These are phyloP conservation scores for Spinus pinus DNA, from an alignment of 2,797 vertebrate species.

Conservation along the genomic window DNA sequence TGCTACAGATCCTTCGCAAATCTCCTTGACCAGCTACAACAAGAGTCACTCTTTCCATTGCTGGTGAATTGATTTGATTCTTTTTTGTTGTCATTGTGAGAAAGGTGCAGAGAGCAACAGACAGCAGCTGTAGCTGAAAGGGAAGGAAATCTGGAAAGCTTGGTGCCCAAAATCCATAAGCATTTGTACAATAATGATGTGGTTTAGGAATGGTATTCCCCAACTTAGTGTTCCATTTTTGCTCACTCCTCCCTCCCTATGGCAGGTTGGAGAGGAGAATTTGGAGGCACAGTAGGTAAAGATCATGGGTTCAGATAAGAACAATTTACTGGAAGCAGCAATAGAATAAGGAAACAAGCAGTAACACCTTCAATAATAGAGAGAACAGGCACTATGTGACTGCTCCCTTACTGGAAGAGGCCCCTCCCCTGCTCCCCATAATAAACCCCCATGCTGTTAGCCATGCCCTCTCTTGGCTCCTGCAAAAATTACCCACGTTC, in stretches of 20 bases:
- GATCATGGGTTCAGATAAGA: background rate
- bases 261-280: background rate
- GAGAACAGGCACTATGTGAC: accelerated
- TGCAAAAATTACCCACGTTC: background rate
- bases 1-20: background rate
- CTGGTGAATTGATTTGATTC: background rate
- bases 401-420: accelerated
- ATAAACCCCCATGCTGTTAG: background rate
- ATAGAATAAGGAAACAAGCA: background rate
- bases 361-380: background rate
- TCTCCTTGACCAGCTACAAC: background rate
- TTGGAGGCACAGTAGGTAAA: background rate
- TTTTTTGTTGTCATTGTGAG: background rate
- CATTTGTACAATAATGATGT: background rate
- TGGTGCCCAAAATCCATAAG: background rate
- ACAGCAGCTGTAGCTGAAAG: background rate
- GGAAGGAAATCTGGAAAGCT: background rate
- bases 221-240: background rate
- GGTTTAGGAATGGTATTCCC: background rate
- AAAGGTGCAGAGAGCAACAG: background rate
- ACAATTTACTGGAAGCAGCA: background rate
- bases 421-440: background rate
- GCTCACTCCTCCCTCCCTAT: background rate
- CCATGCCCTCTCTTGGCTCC: background rate
- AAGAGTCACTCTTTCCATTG: background rate